Conservation (phyloP, 1,140 invertebrate genomes). For the Drosophila cardini region DNA sequence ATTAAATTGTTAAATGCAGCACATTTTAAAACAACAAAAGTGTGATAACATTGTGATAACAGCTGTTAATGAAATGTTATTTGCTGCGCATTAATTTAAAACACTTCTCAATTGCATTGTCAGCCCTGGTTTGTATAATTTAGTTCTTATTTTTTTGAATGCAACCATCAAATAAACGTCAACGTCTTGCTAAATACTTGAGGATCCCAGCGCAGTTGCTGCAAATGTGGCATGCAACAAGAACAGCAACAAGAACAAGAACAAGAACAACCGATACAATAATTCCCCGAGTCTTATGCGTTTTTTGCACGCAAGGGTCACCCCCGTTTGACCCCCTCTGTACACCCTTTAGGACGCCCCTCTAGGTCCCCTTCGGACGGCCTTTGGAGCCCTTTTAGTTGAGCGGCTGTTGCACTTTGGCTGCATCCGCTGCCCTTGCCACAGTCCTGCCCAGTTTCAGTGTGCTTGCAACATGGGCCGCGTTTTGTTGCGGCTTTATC, state of each 20-base stretch:
- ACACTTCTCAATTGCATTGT: neutral
- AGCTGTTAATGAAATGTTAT: neutral
- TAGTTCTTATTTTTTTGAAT: conserved; percentile 19
- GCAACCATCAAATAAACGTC: conserved; percentile 63
- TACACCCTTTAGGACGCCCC: neutral
- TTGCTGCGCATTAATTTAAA: neutral
- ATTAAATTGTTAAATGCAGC: too few relatives aligned
- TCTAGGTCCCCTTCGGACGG: neutral
- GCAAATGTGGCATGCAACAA: conserved; percentile 33
- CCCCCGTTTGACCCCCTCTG: conserved; percentile 11
- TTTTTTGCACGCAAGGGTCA: conserved; percentile 56
- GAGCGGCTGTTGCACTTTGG: conserved; percentile 74
- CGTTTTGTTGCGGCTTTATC: conserved; percentile 74
- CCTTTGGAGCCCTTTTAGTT: conserved; percentile 25
- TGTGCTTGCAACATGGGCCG: conserved; percentile 26
- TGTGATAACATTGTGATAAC: neutral
- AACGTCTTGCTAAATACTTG: conserved; percentile 74
- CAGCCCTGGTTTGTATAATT: conserved; percentile 14
- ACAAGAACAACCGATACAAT: neutral
- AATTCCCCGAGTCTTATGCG: conserved; percentile 10
- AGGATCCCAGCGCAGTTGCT: conserved; percentile 56
- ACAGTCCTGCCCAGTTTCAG: conserved; percentile 11
- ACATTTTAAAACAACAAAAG: neutral
- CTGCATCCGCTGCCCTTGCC: conserved; percentile 57
- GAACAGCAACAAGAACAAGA: conserved; percentile 2